Percentiles rank a stretch among this genome's conserved stretches.
Evolutionary conservation across 1,140 invertebrate genomes (phyloP).

Genomic region (Cylas formicarius): DNA sequence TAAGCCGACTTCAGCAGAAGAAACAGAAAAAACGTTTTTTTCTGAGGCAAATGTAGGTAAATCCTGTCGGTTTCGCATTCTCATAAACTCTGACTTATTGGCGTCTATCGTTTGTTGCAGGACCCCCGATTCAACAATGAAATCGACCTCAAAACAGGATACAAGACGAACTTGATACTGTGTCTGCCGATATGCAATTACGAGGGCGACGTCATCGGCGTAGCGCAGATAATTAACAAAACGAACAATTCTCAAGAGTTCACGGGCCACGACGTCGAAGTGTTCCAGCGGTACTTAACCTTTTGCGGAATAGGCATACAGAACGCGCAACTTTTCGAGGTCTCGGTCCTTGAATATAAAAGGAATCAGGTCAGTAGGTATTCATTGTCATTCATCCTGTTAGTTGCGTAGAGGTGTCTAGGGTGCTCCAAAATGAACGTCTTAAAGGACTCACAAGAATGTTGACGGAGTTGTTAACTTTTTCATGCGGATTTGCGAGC

Average conservation of each 20-base stretch:
- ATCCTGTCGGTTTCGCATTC: no score
- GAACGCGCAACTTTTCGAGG: conserved; percentile 93
- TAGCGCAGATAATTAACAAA: conserved; percentile 96
- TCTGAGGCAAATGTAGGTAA: no score
- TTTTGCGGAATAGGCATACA: conserved; percentile 97
- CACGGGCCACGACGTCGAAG: conserved; percentile 81
- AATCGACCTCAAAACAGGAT: conserved; percentile 86
- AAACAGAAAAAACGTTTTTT: no score
- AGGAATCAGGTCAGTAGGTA: conserved; percentile 72
- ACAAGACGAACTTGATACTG: conserved; percentile 83
- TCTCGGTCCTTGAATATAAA: conserved; percentile 87
- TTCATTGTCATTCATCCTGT: no score
- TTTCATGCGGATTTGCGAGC: no score
- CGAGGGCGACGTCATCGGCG: conserved; percentile 91
- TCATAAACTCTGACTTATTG: no score
- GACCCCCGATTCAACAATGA: conserved; percentile 83
- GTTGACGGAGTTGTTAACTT: no score
- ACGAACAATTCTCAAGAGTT: conserved; percentile 80
- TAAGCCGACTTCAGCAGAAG: no score
- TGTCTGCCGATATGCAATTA: conserved; percentile 95
- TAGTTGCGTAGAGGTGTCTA: no score
- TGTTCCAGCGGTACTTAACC: conserved; percentile 80
- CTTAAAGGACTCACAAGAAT: no score
- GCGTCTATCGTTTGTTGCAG: conserved; percentile 43
- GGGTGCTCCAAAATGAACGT: no score